Evolutionary conservation across 1,140 invertebrate genomes (phyloP).

Genomic region (Drosophila mayri): DNA sequence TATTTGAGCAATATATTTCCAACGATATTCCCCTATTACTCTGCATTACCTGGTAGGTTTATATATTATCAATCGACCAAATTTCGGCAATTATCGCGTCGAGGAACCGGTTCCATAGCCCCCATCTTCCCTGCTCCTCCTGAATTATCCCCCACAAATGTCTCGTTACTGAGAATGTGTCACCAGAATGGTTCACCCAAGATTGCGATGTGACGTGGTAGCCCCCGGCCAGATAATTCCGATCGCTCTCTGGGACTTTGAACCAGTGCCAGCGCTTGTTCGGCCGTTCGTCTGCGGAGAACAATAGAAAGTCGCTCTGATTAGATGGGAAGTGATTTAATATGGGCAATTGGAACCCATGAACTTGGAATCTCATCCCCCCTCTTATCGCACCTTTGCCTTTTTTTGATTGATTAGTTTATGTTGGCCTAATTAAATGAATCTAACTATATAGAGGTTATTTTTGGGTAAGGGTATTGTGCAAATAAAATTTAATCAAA

Average conservation of each 20-base stretch:
- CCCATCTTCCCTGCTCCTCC: background rate
- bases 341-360: conserved; percentile 31
- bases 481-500: conserved; percentile 20
- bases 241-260: conserved; percentile 69
- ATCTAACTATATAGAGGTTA: background rate
- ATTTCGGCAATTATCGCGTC: conserved; percentile 44
- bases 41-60: background rate
- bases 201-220: conserved; percentile 62
- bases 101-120: conserved; percentile 55
- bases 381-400: conserved; percentile 26
- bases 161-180: conserved; percentile 59
- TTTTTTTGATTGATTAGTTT: conserved; percentile 67
- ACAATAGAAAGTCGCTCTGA: conserved; percentile 52
- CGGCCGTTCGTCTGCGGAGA: conserved; percentile 15
- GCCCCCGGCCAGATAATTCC: conserved; percentile 60
- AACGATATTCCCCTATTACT: background rate
- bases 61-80: conserved; percentile 44
- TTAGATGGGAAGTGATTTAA: conserved; percentile 46
- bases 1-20: background rate
- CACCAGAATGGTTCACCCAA: conserved; percentile 61
- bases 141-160: conserved; percentile 26
- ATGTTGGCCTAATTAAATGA: conserved; percentile 45
- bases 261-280: conserved; percentile 32
- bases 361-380: conserved; percentile 51
- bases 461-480: conserved; percentile 5